Conservation (phyloP, 2,113 vertebrate genomes). For the Lanius ludovicianus region DNA sequence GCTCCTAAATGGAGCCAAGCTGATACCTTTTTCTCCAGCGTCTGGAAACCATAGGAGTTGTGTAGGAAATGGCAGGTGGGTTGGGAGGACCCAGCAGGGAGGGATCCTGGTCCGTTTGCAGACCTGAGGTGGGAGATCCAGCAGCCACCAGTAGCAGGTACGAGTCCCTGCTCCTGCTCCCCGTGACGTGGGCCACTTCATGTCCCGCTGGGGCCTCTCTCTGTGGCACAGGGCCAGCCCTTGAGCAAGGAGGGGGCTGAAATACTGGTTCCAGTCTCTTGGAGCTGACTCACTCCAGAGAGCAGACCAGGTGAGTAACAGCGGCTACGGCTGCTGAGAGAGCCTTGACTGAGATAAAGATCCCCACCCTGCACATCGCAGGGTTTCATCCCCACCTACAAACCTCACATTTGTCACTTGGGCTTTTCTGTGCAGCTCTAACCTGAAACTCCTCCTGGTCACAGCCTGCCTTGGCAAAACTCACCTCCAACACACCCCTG, state of each 20-base stretch:
- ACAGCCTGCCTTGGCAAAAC: background rate
- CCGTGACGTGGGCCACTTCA: fast-evolving
- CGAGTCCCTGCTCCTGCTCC: background rate
- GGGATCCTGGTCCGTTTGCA: background rate
- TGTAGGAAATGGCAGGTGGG: background rate
- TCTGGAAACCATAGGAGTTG: fast-evolving
- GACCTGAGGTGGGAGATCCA: background rate
- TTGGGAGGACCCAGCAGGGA: background rate
- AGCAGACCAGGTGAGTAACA: background rate
- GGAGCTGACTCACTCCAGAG: background rate
- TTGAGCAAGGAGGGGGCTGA: background rate
- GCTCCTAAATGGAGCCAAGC: background rate
- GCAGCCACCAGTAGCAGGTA: background rate
- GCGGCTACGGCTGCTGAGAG: background rate
- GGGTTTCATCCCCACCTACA: background rate
- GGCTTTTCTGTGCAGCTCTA: background rate
- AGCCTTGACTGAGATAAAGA: background rate
- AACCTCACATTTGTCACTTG: background rate
- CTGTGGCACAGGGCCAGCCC: background rate
- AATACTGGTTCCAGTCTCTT: background rate
- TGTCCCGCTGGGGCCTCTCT: background rate
- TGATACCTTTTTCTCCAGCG: background rate
- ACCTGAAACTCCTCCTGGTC: background rate
- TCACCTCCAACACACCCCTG: background rate
- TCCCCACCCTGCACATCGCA: background rate